A percentile compares a stretch with the other conserved stretches of the same genome.
Conservation (phyloP, 2,888 invertebrate genomes). For the Plebejus argus region DNA sequence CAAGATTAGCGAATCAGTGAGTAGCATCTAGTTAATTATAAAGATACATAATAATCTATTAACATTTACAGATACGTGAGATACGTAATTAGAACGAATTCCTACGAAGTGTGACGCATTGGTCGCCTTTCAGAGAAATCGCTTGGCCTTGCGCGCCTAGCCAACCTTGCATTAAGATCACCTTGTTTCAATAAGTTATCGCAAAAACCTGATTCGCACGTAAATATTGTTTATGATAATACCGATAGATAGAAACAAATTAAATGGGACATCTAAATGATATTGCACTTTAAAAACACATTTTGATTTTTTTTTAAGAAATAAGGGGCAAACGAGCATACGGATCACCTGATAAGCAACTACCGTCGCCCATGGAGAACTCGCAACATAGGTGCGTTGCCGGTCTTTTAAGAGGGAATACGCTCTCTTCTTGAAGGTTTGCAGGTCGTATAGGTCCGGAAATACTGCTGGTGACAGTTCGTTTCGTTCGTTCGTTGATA, state of each 20-base stretch:
- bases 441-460: too few relatives aligned
- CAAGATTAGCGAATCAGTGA: neutral
- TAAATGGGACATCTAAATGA: neutral
- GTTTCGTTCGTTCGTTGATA: too few relatives aligned
- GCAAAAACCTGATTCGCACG: constrained; percentile 31
- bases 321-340: too few relatives aligned
- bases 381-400: too few relatives aligned
- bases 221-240: constrained; percentile 4
- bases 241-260: neutral
- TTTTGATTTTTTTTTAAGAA: too few relatives aligned
- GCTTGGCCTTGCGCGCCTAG: constrained; percentile 31
- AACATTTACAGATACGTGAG: neutral
- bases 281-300: too few relatives aligned
- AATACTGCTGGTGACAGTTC: too few relatives aligned
- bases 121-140: constrained; percentile 33
- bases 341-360: too few relatives aligned
- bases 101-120: constrained; percentile 7
- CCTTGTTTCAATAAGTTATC: constrained; percentile 31
- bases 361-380: too few relatives aligned
- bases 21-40: neutral
- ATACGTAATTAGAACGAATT: constrained; percentile 25
- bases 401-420: too few relatives aligned
- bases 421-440: too few relatives aligned
- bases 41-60: neutral
- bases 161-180: constrained; percentile 35